Percentiles rank a stretch among this genome's conserved stretches.
These are phyloP conservation scores for Cladorhizidae sp. DNA, from an alignment of 37 sponge, comb jelly and placozoan species.

Conservation along the genomic window DNA sequence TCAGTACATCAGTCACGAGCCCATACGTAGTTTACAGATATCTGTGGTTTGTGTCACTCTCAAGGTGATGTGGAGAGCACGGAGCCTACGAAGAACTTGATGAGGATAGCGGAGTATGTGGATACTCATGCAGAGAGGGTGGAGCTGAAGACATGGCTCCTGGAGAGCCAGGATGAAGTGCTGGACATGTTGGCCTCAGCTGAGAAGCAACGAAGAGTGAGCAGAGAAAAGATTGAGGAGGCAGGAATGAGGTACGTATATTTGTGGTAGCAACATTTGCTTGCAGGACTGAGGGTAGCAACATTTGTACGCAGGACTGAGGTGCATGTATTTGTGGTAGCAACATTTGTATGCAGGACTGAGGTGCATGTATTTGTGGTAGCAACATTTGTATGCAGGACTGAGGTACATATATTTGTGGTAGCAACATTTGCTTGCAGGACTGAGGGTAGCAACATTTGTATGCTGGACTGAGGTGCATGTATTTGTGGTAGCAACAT, in stretches of 20 bases:
- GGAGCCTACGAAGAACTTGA: slow-evolving; percentile 83
- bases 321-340: too few relatives aligned
- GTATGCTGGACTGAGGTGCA: too few relatives aligned
- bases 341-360: too few relatives aligned
- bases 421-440: too few relatives aligned
- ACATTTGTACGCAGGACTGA: too few relatives aligned
- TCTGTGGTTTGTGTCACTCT: background rate
- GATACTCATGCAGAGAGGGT: slow-evolving; percentile 43
- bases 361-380: too few relatives aligned
- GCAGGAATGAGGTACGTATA: slow-evolving; percentile 8
- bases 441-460: too few relatives aligned
- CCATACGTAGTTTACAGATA: background rate
- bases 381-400: too few relatives aligned
- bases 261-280: background rate
- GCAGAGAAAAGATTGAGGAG: slow-evolving; percentile 4
- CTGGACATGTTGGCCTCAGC: slow-evolving; percentile 49
- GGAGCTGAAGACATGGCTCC: slow-evolving; percentile 71
- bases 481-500: too few relatives aligned
- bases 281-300: too few relatives aligned
- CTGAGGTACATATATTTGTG: too few relatives aligned
- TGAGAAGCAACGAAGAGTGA: background rate
- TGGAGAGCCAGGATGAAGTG: slow-evolving; percentile 45
- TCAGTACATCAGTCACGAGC: background rate
- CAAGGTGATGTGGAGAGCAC: slow-evolving; percentile 90
- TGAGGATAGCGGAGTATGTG: slow-evolving; percentile 82